Evolutionary conservation across 2,888 invertebrate species (phyloP).

Genomic region (Ceramica pisi): DNA sequence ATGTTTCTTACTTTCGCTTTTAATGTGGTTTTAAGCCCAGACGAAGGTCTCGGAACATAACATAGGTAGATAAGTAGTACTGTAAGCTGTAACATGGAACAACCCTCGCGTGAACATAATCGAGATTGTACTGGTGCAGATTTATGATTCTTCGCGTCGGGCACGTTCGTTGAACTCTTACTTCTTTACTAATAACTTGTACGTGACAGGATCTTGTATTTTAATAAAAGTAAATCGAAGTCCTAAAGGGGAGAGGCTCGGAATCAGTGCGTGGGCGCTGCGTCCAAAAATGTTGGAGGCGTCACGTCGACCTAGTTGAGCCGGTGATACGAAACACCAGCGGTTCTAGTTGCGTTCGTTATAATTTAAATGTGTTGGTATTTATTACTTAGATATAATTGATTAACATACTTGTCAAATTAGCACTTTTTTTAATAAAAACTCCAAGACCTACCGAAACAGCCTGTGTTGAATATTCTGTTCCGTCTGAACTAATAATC

Average conservation of each 20-base stretch:
- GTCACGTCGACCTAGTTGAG: background rate
- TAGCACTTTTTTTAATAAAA: too few species aligned
- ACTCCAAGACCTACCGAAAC: too few species aligned
- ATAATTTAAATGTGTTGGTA: too few species aligned
- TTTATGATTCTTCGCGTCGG: background rate
- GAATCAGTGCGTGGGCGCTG: background rate
- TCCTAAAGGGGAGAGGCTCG: background rate
- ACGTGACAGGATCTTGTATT: slow-evolving; percentile 3
- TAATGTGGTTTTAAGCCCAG: slow-evolving; percentile 49
- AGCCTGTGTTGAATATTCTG: too few species aligned
- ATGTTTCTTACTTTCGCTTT: slow-evolving; percentile 63
- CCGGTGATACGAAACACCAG: background rate
- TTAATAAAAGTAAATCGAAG: slow-evolving; percentile 1
- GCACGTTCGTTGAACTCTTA: background rate
- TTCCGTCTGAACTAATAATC: too few species aligned
- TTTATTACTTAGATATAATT: too few species aligned
- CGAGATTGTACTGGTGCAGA: slow-evolving; percentile 9
- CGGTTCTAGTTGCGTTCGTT: background rate
- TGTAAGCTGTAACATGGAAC: slow-evolving; percentile 3
- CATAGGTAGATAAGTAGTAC: background rate
- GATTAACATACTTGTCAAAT: too few species aligned
- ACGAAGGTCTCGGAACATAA: slow-evolving; percentile 24
- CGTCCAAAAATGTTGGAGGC: too few species aligned
- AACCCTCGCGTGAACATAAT: slow-evolving; percentile 13
- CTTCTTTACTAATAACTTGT: slow-evolving; percentile 4